Conservation (phyloP, 53 echinoderm and acorn worm species). For the Luidia sarsii region DNA sequence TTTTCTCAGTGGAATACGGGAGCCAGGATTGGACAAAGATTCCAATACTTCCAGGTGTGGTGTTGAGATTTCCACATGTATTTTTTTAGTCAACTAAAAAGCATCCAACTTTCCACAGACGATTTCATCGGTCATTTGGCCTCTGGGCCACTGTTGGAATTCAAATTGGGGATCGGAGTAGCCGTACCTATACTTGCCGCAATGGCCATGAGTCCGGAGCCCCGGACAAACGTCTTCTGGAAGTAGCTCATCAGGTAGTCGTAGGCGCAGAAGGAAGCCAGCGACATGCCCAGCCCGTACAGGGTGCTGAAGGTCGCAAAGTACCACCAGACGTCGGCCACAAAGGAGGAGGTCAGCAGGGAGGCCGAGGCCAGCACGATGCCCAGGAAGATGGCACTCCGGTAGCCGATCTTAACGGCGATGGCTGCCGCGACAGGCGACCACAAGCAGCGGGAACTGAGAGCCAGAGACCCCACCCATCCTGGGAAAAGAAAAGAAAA, state of each 20-base stretch:
- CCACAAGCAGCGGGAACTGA: neutral
- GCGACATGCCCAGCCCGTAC: constrained; percentile 63
- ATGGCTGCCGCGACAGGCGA: constrained; percentile 24
- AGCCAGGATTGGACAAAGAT: too few relatives aligned
- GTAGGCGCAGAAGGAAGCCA: constrained; percentile 17
- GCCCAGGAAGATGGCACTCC: constrained; percentile 62
- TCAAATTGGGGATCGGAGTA: too few relatives aligned
- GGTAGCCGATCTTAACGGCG: constrained; percentile 66
- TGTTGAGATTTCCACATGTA: too few relatives aligned
- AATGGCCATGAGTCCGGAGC: constrained; percentile 20
- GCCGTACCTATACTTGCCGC: constrained; percentile 29
- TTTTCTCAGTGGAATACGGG: too few relatives aligned
- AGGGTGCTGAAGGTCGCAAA: constrained; percentile 79
- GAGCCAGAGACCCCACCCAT: constrained; percentile 28
- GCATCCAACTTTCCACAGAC: too few relatives aligned
- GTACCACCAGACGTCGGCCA: constrained; percentile 63
- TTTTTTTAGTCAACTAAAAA: too few relatives aligned
- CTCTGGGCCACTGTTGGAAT: too few relatives aligned
- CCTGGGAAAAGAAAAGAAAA: too few relatives aligned
- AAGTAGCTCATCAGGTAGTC: constrained; percentile 56
- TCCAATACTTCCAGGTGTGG: too few relatives aligned
- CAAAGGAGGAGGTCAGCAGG: constrained; percentile 62
- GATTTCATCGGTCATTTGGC: too few relatives aligned
- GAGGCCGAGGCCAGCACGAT: constrained; percentile 63
- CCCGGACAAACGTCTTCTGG: constrained; percentile 25